Percentiles rank a stretch among this genome's conserved stretches.
Conservation (phyloP, 2,113 vertebrate genomes). For the Mustela lutreola region DNA sequence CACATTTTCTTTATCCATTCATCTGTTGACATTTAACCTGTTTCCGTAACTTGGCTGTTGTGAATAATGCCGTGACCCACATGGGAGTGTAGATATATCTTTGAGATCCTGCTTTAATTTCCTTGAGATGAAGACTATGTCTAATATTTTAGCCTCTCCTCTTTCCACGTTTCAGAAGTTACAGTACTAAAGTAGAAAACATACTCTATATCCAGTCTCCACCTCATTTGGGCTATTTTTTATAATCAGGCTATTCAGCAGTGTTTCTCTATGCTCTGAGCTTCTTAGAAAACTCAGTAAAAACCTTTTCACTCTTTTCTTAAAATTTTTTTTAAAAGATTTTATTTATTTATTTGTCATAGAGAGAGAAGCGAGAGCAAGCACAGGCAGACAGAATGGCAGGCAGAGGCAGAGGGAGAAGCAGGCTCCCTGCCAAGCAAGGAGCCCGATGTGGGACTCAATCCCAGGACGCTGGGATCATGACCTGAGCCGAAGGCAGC, state of each 20-base stretch:
- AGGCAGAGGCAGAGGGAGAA: too few relatives aligned
- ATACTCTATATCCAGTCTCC: not conserved
- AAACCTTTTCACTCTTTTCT: not conserved
- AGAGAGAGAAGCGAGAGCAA: too few relatives aligned
- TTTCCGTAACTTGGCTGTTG: not conserved
- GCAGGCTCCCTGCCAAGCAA: too few relatives aligned
- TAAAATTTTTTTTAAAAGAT: not conserved
- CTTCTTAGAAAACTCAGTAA: not conserved
- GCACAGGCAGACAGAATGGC: too few relatives aligned
- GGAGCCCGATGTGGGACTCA: too few relatives aligned
- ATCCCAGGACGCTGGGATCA: too few relatives aligned
- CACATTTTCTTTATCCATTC: not conserved
- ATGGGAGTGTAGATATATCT: not conserved
- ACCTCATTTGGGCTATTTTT: not conserved
- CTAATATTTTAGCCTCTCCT: not conserved
- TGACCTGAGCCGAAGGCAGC: too few relatives aligned
- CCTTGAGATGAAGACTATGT: not conserved
- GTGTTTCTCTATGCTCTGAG: not conserved
- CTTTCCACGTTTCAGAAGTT: not conserved
- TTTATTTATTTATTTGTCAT: too few relatives aligned
- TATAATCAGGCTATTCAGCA: not conserved
- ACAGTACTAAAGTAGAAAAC: not conserved
- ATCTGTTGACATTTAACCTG: not conserved
- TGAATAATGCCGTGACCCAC: not conserved
- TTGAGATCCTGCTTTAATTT: not conserved